Base-by-base conservation (phyloP, 64 coral and sea anemone genomes). In the Stichodactyla helianthus region DNA sequence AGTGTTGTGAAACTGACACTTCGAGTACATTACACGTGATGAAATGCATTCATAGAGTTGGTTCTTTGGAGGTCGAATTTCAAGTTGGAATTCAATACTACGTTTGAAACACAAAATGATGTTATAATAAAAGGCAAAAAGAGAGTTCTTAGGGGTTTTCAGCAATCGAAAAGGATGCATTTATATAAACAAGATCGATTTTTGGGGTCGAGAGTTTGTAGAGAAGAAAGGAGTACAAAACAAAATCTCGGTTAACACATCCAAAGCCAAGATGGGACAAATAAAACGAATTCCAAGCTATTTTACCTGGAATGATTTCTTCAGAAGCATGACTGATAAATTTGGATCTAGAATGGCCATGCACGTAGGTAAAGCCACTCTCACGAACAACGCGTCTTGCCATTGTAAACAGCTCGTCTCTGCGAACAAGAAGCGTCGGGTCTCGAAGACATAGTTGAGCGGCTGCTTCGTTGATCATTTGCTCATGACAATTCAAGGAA, bases 381-480 rank as follows among this genome's bases (percentile, higher is more conserved):
- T 99, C 97, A 71, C 97, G 85, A 52, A 99, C 97, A 18, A 99
- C 93, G 51, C 97, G 85, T 23, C 97, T 94, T 71, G 97, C 93
- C 90, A 95, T 94, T 23, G 97, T 99, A 93, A 99, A 99, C 59
- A 99, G 77, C 88, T 99, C 97, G 74, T 99, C 97, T 63, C 97
- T 87, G 15, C 97, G 90, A 79, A 99, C 97, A 27, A 99, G 82
- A 52, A 99, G 93, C 28, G 97, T 99, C 11, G 97, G 97, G 35
- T 99, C 97, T 54, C 97, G 93, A 79, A 99, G 86, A 83, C 97
- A 99, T 67, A 99, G 93, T 55, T 99, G 97, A 57, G 97, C 97
- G 54, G 97, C 97, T 74, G 97, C 97, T 82, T 99, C 97, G 77
- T 99, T 99, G 84, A 99, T 99, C 93, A 99, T 99, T 95, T 99